phyloP scores from a whole-genome alignment of 92 coral and sea anemone species.

The Chrysogorgia sp. region DNA sequence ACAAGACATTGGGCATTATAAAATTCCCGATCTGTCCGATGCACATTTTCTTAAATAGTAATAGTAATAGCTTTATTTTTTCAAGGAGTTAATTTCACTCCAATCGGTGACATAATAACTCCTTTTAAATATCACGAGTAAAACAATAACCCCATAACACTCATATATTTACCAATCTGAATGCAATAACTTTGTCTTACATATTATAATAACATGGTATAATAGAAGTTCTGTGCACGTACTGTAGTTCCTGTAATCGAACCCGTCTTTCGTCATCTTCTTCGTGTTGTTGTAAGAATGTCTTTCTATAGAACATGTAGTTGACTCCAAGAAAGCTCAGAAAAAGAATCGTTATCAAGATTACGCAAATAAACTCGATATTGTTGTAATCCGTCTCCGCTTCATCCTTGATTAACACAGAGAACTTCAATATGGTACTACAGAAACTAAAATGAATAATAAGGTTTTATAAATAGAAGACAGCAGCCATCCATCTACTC shows the following conservation, averaged over 20 bases:
- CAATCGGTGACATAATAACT: too few relatives aligned
- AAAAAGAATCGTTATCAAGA: conserved; percentile 1
- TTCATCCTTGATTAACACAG: conserved; percentile 12
- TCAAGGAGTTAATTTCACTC: too few relatives aligned
- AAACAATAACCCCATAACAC: too few relatives aligned
- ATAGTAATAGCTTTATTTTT: too few relatives aligned
- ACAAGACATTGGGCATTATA: too few relatives aligned
- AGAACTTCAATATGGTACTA: background rate
- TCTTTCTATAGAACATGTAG: conserved; percentile 13
- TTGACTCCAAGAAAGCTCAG: conserved; percentile 2
- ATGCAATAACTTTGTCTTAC: too few relatives aligned
- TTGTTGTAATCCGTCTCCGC: background rate
- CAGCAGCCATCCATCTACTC: background rate
- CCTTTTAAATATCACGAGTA: too few relatives aligned
- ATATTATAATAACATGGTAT: background rate
- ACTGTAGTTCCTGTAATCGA: conserved; percentile 37
- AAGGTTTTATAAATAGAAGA: background rate
- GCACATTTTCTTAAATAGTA: too few relatives aligned
- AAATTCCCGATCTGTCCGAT: too few relatives aligned
- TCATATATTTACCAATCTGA: too few relatives aligned
- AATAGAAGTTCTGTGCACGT: background rate
- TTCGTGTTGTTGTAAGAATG: conserved; percentile 28
- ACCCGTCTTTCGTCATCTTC: conserved; percentile 20
- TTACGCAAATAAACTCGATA: conserved; percentile 29
- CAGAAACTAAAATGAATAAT: conserved; percentile 21